Evolutionary conservation across 2,797 vertebrate genomes (phyloP), one percentile per base, ranked within the genome.

Genomic region (Tenualosa ilisha): DNA sequence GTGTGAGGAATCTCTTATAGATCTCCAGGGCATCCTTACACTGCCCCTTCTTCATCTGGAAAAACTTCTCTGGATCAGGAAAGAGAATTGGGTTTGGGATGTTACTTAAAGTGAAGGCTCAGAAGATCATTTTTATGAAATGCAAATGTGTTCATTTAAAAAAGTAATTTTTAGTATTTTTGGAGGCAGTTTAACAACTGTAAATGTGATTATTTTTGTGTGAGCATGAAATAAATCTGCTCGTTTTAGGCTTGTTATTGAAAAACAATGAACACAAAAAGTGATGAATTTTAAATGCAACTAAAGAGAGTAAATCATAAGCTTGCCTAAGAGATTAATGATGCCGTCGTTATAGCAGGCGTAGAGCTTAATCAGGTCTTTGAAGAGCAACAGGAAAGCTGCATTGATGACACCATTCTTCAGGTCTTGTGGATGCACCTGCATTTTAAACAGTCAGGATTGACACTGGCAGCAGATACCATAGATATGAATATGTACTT

Each of bases 1-100:
- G 95, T 75, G 97, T 99, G 88, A 99, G 94, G 95, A 99, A 99
- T 86, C 97, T 96, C 93, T 99, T 99, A 94, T 99, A 99, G 93
- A 99, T 98, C 96, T 99, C 98, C 91, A 99, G 94, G 26, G 98
- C 98, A 26, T 99, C 98, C 96, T 98, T 99, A 94, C 98, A 99
- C 85, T 99, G 98, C 86, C 97, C 97, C 91, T 97, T 98, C 94
- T 99, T 99, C 98, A 99, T 99, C 94, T 99, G 97, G 96, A 99
- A 99, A 92, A 99, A 99, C 92, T 99, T 99, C 94, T 99, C 98
- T 99, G 83, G 26, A 84, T 17, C 49, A 24, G 49, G 40, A 72
- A 65, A 75, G 43, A 50, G 0, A 72, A 37, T 79, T 46, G 40
- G 20, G 17, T 37, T 46, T 2, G 40, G 46, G 37, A 31, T 31